Evolutionary conservation across 2,888 invertebrate genomes (phyloP), one percentile per base, ranked within the genome.

Genomic region (Zonitis immaculata): DNA sequence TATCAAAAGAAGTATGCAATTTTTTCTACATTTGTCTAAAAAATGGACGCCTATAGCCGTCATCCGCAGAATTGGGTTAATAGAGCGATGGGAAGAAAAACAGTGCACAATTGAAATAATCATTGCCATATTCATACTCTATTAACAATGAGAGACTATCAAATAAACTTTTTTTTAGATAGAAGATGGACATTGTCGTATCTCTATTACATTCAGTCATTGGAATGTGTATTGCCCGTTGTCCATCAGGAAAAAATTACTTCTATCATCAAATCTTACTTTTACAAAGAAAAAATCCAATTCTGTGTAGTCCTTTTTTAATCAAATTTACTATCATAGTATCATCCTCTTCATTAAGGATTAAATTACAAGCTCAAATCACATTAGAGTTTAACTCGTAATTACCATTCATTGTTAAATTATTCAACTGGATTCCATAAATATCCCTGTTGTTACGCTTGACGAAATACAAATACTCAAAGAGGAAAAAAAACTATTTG

Each of bases 241-340:
- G 12, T 26, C 14, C 6, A 46, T 47, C 48, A 20, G 30, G 43
- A 18, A 47, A 47, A 25, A 22, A 56, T 58, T 53, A 56, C 52
- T 56, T 56, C 57, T 52, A 47, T 56, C 55, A 54, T 55, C 35
- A 51, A 42, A 35, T 30, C n/a, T 30, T 30, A 12, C n/a, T n/a
- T n/a, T n/a, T n/a, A n/a, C n/a, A n/a, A 30, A 32, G 32, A 32
- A 32, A 32, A 7, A 14, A 7, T 7, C 6, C 12, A 12, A 4
- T 12, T 4, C 6, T 12, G n/a, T 12, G n/a, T 1, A 14, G 12
- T 32, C 3, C 14, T 7, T 7, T 32, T 12, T 32, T n/a, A 32
- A 12, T 32, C 14, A 14, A 3, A 32, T 16, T 35, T 35, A 35
- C 16, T 5, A 32, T 12, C 14, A 4, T 12, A 6, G 6, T 12